Conservation (phyloP, 2,888 invertebrate species). For the Eilema sororculum region DNA sequence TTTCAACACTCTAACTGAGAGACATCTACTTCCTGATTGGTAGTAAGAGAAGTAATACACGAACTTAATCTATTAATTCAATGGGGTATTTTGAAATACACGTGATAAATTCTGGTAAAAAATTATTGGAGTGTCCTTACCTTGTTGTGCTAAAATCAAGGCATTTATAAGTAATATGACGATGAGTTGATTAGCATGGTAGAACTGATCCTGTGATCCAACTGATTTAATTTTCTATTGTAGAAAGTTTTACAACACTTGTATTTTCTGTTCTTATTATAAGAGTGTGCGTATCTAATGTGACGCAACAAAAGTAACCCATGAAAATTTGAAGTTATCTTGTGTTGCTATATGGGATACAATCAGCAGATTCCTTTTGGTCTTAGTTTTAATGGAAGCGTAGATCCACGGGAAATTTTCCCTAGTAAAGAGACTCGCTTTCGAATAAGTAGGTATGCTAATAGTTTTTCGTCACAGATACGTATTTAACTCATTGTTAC, state of each 20-base stretch:
- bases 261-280: conserved; percentile 1
- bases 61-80: background rate
- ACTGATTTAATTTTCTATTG: background rate
- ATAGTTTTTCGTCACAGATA: background rate
- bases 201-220: background rate
- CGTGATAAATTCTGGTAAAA: background rate
- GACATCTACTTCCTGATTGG: background rate
- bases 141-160: background rate
- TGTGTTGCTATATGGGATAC: background rate
- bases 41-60: background rate
- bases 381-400: background rate
- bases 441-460: background rate
- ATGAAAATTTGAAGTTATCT: background rate
- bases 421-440: background rate
- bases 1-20: background rate
- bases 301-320: background rate
- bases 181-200: background rate
- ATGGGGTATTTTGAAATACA: background rate
- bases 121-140: background rate
- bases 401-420: background rate
- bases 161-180: background rate
- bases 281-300: background rate
- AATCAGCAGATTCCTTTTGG: background rate
- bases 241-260: background rate
- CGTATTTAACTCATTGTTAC: background rate